Percentiles rank a stretch among this genome's conserved stretches.
Conservation (phyloP, 35 echinoderm and acorn worm species). For the Anneissia japonica region DNA sequence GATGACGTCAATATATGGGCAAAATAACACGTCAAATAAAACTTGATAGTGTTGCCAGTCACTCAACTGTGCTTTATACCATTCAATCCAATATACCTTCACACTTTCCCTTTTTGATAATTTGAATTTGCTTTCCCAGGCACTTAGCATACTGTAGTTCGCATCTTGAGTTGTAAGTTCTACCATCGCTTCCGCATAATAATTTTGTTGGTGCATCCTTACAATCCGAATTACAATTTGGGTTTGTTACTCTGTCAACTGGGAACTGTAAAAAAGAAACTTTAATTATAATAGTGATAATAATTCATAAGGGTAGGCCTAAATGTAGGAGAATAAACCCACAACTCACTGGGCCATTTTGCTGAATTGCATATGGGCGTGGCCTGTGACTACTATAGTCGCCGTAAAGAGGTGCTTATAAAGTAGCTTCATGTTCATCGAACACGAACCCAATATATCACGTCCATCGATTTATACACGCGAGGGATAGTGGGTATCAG, state of each 20-base stretch:
- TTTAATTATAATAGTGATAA: background rate
- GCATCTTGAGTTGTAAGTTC: conserved; percentile 80
- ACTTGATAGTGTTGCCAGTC: background rate
- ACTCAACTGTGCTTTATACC: background rate
- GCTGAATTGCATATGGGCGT: too few species aligned
- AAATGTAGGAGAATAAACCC: too few species aligned
- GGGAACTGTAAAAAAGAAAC: background rate
- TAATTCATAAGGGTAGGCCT: too few species aligned
- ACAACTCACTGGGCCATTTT: too few species aligned
- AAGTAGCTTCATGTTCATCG: too few species aligned
- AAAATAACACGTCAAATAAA: background rate
- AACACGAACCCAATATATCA: too few species aligned
- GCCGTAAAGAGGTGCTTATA: too few species aligned
- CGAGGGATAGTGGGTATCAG: too few species aligned
- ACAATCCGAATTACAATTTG: conserved; percentile 50
- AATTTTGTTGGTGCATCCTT: conserved; percentile 33
- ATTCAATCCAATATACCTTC: conserved; percentile 13
- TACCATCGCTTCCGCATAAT: conserved; percentile 76
- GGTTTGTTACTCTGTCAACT: conserved; percentile 31
- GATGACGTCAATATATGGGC: too few species aligned
- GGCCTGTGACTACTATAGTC: too few species aligned
- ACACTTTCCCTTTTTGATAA: conserved; percentile 67
- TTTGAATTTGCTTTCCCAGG: conserved; percentile 54
- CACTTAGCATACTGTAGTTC: conserved; percentile 69
- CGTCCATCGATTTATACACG: too few species aligned